Evolutionary conservation across 2,113 vertebrate species (phyloP), one percentile per base, ranked within the genome.

Genomic region (Himantopus leucocephalus): DNA sequence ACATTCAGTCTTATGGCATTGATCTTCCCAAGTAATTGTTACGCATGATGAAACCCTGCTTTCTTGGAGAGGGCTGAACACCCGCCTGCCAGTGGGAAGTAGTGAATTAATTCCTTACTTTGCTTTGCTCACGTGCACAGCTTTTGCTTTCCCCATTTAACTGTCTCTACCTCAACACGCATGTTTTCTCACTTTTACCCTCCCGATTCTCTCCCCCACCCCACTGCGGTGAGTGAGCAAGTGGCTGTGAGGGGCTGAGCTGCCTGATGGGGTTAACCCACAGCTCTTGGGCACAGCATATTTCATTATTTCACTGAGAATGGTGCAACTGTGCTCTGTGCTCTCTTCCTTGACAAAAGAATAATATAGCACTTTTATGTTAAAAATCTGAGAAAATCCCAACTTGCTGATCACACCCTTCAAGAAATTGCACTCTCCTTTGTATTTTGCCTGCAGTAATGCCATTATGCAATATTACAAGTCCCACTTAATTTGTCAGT

Each of bases 141-240:
- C 4, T 63, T 85, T 76, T 75, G 20, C 20, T 71, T 92, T 83
- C 21, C 26, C 11, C 35, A 12, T 45, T 45, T 55, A 81, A 39
- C 3, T 59, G 37, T 29, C 22, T 29, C 55, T 70, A 30, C 53
- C 23, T 67, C 41, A 85, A 30, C 0, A 0, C 0, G 1, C 0
- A 1, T 2, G 9, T 74, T 62, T 58, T 85, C 10, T 43, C 26
- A 45, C 14, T 74, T 84, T 58, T 67, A 47, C 35, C n/a, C 24
- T 91, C 74, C 17, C 2, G 5, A 1, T 78, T 72, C 23, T 78
- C 19, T 47, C 7, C 26, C 8, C 8, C 26, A 10, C 73, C 11
- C 13, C 8, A 8, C 35, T 27, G 41, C 11, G 32, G 8, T 56
- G 35, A 89, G 35, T 13, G 59, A 76, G 15, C 5, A 39, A 71